Conservation (phyloP, 2,113 vertebrate genomes). For the Riparia riparia region DNA sequence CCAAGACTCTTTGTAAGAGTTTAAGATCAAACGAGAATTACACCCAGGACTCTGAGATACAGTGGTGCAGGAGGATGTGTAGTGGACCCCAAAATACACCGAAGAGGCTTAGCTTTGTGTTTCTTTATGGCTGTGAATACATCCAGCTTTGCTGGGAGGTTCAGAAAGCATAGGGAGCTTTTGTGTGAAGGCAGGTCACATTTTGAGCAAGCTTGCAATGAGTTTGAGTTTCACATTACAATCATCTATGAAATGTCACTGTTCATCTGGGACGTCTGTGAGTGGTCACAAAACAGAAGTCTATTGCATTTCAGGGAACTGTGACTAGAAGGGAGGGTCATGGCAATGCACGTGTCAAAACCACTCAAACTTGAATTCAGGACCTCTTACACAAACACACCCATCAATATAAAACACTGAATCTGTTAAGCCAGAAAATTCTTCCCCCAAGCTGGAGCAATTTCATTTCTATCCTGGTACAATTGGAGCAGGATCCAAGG, state of each 20-base stretch:
- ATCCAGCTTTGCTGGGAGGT: neutral
- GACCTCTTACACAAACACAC: neutral
- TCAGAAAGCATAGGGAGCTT: neutral
- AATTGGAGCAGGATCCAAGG: constrained; percentile 1
- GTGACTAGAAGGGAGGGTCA: neutral
- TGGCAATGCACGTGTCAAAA: neutral
- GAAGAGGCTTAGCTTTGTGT: neutral
- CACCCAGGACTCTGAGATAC: neutral
- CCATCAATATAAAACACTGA: neutral
- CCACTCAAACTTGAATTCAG: neutral
- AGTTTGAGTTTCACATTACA: neutral
- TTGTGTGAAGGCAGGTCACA: neutral
- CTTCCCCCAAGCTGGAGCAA: neutral
- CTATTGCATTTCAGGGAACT: neutral
- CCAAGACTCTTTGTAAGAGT: neutral
- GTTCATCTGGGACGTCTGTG: neutral
- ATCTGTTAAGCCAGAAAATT: neutral
- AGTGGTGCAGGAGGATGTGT: neutral
- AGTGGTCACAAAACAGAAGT: neutral
- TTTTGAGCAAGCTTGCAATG: neutral
- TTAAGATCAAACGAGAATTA: neutral
- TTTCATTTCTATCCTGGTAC: constrained; percentile 28
- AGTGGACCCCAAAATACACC: neutral
- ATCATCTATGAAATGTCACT: neutral
- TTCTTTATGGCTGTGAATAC: neutral